Conservation (phyloP, 2,888 invertebrate species). For the Exephanes ischioxanthus region DNA sequence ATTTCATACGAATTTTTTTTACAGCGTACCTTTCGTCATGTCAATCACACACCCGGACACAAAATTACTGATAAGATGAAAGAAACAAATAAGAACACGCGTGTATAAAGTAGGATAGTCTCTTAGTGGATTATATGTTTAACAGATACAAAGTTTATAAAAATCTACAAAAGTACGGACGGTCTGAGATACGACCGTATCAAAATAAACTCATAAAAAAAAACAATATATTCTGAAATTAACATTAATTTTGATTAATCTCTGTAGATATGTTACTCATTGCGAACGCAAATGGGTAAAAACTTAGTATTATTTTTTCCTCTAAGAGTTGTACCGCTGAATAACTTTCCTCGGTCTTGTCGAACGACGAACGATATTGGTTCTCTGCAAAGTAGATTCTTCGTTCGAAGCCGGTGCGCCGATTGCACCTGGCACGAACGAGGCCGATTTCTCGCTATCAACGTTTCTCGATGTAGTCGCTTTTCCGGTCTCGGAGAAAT, state of each 20-base stretch:
- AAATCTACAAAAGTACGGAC: background rate
- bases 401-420: background rate
- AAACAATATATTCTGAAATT: slow-evolving; percentile 9
- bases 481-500: background rate
- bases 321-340: background rate
- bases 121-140: slow-evolving; percentile 43
- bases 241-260: background rate
- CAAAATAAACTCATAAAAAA: background rate
- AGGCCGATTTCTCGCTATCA: background rate
- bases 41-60: background rate
- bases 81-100: background rate
- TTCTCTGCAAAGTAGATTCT: background rate
- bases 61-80: background rate
- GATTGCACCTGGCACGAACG: background rate
- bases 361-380: background rate
- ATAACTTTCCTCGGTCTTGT: background rate
- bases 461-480: background rate
- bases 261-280: background rate
- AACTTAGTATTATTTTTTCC: background rate
- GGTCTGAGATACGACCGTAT: background rate
- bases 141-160: slow-evolving; percentile 45
- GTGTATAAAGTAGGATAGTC: slow-evolving; percentile 38
- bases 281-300: background rate
- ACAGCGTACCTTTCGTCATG: slow-evolving; percentile 1
- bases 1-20: too few species aligned